phyloP scores from a whole-genome alignment of 2,797 vertebrate genomes.

The Gallinago solitaria region DNA sequence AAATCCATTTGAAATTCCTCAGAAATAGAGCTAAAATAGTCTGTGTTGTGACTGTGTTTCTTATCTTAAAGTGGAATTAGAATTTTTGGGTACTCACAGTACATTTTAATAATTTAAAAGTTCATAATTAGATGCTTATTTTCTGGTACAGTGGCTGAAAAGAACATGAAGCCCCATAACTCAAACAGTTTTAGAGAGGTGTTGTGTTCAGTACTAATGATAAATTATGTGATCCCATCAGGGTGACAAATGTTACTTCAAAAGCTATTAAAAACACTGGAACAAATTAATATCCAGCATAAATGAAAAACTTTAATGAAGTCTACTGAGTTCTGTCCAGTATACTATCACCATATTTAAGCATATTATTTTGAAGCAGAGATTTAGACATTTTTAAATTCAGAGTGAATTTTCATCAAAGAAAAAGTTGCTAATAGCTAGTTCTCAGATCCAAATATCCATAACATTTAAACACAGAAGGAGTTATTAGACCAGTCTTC shows the following conservation, averaged over 20 bases:
- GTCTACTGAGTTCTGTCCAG: neutral
- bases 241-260: neutral
- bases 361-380: neutral
- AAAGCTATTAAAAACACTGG: neutral
- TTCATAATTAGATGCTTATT: slow-evolving; percentile 47
- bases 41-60: slow-evolving; percentile 22
- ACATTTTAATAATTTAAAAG: slow-evolving; percentile 50
- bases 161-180: slow-evolving; percentile 28
- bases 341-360: neutral
- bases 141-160: slow-evolving; percentile 39
- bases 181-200: slow-evolving; percentile 3
- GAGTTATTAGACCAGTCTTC: neutral
- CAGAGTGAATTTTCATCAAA: neutral
- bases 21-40: slow-evolving; percentile 5
- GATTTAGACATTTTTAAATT: neutral
- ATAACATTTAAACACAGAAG: neutral
- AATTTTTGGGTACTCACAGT: slow-evolving; percentile 15
- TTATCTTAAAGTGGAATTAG: slow-evolving; percentile 60
- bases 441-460: neutral
- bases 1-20: slow-evolving; percentile 15
- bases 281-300: neutral
- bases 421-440: neutral
- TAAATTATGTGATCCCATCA: neutral
- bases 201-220: neutral
- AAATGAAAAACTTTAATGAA: neutral